phyloP scores from a whole-genome alignment of 2,888 invertebrate genomes.

The Epistrophe grossulariae region DNA sequence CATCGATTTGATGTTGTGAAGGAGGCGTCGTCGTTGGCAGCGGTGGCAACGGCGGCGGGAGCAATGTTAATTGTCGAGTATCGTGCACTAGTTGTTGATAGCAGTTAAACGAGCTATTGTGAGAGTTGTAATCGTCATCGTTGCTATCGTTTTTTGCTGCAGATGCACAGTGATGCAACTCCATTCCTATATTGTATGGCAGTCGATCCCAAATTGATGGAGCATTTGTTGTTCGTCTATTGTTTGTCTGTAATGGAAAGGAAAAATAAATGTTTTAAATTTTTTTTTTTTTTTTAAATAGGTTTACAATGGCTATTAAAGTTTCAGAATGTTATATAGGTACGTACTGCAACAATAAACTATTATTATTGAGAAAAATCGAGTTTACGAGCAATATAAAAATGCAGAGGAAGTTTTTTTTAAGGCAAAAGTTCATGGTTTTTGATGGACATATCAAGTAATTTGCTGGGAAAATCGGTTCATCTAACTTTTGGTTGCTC shows the following conservation, averaged over 20 bases:
- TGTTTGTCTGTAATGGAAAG: conserved; percentile 53
- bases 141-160: conserved; percentile 44
- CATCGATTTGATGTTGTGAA: conserved; percentile 7
- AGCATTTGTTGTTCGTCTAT: conserved; percentile 68
- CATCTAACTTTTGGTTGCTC: not conserved
- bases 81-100: conserved; percentile 62
- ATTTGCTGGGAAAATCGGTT: not conserved
- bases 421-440: not conserved
- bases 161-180: conserved; percentile 67
- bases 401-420: not conserved
- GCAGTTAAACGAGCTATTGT: conserved; percentile 49
- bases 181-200: conserved; percentile 74
- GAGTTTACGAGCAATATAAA: not conserved
- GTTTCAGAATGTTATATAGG: not conserved
- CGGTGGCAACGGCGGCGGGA: conserved; percentile 52
- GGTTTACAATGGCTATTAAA: not conserved
- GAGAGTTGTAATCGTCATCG: conserved; percentile 47
- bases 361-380: not conserved
- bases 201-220: conserved; percentile 74
- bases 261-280: conserved; percentile 7
- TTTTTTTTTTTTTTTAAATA: not conserved
- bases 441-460: not conserved
- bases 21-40: conserved; percentile 4
- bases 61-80: conserved; percentile 53
- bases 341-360: not conserved